These are phyloP conservation scores for Babylonia areolata DNA, from an alignment of 1,140 invertebrate species.

Conservation along the genomic window DNA sequence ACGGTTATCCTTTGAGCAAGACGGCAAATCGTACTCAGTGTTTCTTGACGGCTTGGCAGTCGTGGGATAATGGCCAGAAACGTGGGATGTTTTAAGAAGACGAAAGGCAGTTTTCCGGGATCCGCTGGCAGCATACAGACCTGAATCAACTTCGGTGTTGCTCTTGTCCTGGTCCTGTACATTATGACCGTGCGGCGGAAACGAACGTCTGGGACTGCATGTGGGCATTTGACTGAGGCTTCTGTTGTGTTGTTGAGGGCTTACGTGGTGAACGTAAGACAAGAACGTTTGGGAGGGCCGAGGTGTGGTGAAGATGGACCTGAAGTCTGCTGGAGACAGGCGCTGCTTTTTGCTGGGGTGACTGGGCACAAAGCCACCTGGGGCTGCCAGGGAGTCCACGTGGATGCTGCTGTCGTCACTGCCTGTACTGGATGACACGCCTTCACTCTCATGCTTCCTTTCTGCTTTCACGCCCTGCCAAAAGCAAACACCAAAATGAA, in stretches of 20 bases:
- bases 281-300: neutral
- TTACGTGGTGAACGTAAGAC: neutral
- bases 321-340: neutral
- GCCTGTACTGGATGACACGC: neutral
- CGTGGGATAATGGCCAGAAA: neutral
- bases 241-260: neutral
- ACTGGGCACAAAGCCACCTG: neutral
- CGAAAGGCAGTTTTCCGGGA: neutral
- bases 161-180: neutral
- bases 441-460: neutral
- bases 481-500: no score
- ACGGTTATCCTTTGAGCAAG: neutral
- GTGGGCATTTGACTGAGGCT: neutral
- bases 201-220: neutral
- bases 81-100: neutral
- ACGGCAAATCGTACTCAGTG: neutral
- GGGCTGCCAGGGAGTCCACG: neutral
- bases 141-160: neutral
- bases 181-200: neutral
- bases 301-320: neutral
- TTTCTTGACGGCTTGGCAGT: neutral
- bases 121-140: neutral
- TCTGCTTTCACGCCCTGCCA: no score
- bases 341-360: neutral
- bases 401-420: neutral